phyloP scores from a whole-genome alignment of 2,113 vertebrate genomes.

The Bothrops jararaca region DNA sequence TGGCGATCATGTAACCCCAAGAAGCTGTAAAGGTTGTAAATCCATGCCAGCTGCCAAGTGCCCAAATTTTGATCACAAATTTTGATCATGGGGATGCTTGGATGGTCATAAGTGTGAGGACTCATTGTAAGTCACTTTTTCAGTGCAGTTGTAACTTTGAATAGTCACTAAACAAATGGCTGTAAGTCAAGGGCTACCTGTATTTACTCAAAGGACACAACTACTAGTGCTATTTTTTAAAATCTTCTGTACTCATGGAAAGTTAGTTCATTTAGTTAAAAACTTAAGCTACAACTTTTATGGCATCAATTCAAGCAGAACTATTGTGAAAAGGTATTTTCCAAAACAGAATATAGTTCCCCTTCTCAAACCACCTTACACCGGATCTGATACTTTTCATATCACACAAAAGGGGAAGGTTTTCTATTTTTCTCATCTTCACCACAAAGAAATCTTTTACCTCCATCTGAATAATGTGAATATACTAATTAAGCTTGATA shows the following conservation, averaged over 20 bases:
- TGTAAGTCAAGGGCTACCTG: background rate
- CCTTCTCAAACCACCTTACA: background rate
- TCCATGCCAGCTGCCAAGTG: background rate
- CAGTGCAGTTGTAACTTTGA: background rate
- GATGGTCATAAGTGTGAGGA: background rate
- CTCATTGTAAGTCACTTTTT: background rate
- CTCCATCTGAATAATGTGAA: slow-evolving; percentile 64
- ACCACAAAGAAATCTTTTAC: slow-evolving; percentile 56
- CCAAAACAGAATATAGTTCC: background rate
- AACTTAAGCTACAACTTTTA: background rate
- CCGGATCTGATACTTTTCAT: slow-evolving; percentile 3
- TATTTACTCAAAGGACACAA: background rate
- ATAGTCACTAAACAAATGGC: background rate
- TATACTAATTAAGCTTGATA: slow-evolving; percentile 61
- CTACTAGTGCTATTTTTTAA: too few species aligned
- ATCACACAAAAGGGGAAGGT: slow-evolving; percentile 1
- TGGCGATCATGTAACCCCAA: background rate
- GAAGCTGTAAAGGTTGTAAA: background rate
- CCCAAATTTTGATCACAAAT: background rate
- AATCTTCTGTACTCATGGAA: background rate
- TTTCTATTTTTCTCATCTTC: slow-evolving; percentile 26
- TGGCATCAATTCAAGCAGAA: background rate
- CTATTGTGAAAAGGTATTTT: background rate
- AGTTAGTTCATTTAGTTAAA: background rate
- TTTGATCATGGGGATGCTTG: background rate